Evolutionary conservation across 2,797 vertebrate genomes (phyloP).

Genomic region (Potorous gilbertii): DNA sequence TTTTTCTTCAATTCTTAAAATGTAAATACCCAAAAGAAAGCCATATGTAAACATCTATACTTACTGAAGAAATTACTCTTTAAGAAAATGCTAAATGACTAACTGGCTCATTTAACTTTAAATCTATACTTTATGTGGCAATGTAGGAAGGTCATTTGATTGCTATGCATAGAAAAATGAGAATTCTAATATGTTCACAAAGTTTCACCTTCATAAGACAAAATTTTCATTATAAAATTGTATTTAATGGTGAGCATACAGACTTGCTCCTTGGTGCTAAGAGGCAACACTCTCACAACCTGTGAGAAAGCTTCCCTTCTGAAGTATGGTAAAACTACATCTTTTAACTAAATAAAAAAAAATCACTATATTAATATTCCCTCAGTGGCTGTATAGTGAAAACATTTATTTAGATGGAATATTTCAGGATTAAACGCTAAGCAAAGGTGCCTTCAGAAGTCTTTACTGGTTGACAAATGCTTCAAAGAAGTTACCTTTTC

Average conservation of each 20-base stretch:
- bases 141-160: constrained; percentile 85
- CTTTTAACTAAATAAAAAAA: constrained; percentile 38
- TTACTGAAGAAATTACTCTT: constrained; percentile 82
- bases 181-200: constrained; percentile 84
- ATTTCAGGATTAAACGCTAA: background rate
- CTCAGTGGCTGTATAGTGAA: background rate
- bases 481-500: background rate
- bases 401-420: background rate
- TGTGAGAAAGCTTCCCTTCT: constrained; percentile 42
- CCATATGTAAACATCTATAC: constrained; percentile 78
- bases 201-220: constrained; percentile 88
- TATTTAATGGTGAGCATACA: constrained; percentile 78
- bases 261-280: constrained; percentile 66
- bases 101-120: constrained; percentile 86
- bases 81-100: constrained; percentile 86
- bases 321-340: constrained; percentile 12
- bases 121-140: constrained; percentile 86
- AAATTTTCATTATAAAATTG: constrained; percentile 85
- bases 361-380: constrained; percentile 35
- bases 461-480: background rate
- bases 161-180: constrained; percentile 85
- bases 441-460: background rate
- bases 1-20: constrained; percentile 84
- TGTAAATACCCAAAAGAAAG: constrained; percentile 82
- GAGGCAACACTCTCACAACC: constrained; percentile 38